Conservation (phyloP, 2,797 vertebrate species). For the Acomys russatus region DNA sequence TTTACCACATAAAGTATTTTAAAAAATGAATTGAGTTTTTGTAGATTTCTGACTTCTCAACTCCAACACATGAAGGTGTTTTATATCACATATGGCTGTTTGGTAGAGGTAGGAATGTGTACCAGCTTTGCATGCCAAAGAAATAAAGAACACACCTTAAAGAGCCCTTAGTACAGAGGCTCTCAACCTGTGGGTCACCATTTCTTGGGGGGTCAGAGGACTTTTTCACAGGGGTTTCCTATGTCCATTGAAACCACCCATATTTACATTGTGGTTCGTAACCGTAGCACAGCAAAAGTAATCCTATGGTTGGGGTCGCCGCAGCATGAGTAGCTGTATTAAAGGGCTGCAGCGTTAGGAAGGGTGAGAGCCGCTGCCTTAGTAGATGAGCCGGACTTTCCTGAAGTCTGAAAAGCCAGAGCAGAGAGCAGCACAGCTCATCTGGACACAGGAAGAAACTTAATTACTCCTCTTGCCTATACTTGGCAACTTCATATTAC, state of each 20-base stretch:
- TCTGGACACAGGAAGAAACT: neutral
- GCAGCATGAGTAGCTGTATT: neutral
- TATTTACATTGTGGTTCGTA: neutral
- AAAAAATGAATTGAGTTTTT: constrained; percentile 86
- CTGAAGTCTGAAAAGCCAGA: neutral
- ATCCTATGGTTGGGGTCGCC: neutral
- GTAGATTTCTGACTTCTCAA: constrained; percentile 84
- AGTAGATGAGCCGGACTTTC: neutral
- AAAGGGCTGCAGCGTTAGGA: neutral
- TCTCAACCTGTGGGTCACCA: neutral
- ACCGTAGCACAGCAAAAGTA: neutral
- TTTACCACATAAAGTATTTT: constrained; percentile 92
- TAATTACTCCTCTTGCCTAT: neutral
- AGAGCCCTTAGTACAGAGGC: neutral
- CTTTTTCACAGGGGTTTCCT: neutral
- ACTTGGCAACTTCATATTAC: neutral
- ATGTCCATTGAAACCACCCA: neutral
- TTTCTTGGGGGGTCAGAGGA: neutral
- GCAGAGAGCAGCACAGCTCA: neutral
- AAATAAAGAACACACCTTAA: neutral
- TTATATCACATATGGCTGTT: neutral
- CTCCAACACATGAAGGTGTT: neutral
- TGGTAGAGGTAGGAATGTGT: neutral
- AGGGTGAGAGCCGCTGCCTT: neutral
- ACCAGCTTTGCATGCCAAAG: neutral